Conservation (phyloP, 2,113 vertebrate genomes). For the Rhinoderma darwinii region DNA sequence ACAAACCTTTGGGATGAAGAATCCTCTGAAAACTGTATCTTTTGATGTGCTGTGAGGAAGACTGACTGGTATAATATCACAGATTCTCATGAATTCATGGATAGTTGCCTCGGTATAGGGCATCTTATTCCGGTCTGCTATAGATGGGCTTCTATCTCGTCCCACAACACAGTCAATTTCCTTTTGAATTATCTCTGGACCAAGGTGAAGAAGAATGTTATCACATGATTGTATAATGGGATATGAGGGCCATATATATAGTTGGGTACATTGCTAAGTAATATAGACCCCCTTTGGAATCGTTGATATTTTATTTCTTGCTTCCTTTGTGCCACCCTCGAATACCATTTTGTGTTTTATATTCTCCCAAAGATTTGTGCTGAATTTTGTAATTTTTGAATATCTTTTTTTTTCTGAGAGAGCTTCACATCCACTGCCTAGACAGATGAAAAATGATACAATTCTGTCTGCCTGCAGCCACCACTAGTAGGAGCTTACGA, state of each 20-base stretch:
- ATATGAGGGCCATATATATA: background rate
- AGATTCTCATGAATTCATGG: slow-evolving; percentile 38
- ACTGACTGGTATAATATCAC: slow-evolving; percentile 39
- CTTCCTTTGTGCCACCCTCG: too few relatives aligned
- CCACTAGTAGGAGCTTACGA: too few relatives aligned
- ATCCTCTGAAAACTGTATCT: slow-evolving; percentile 27
- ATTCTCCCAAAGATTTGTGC: too few relatives aligned
- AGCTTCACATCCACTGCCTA: too few relatives aligned
- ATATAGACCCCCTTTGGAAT: too few relatives aligned
- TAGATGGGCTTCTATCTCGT: background rate
- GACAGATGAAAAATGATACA: too few relatives aligned
- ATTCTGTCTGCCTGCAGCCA: too few relatives aligned
- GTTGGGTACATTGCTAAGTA: too few relatives aligned
- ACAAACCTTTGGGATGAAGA: slow-evolving; percentile 51
- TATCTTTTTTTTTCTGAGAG: too few relatives aligned
- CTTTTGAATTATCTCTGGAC: slow-evolving; percentile 27
- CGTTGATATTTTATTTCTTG: too few relatives aligned
- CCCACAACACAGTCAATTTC: slow-evolving; percentile 53
- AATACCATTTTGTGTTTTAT: too few relatives aligned
- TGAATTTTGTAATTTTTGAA: too few relatives aligned
- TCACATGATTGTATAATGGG: background rate
- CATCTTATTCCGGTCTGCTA: slow-evolving; percentile 24
- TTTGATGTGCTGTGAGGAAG: background rate
- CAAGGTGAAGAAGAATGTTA: background rate
- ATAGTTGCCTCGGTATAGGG: slow-evolving; percentile 54